phyloP scores from a whole-genome alignment of 2,113 vertebrate genomes.

The Sturnira hondurensis region DNA sequence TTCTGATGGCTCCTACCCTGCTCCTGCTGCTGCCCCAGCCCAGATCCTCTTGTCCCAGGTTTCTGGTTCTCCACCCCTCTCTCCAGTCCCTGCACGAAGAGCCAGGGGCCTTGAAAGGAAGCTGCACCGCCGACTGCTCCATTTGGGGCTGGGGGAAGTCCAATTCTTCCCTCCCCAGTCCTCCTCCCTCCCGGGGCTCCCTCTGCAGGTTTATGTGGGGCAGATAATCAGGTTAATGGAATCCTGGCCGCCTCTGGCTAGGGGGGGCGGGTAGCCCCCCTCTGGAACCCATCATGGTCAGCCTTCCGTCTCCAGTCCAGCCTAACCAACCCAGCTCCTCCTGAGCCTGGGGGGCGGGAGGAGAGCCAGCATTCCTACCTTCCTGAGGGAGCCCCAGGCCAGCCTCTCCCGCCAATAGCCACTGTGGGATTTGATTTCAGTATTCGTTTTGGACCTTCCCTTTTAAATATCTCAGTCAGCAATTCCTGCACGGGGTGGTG shows the following conservation, averaged over 20 bases:
- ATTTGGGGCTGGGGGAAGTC: slow-evolving; percentile 40
- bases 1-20: rapidly evolving
- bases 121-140: background rate
- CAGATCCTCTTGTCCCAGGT: background rate
- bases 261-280: background rate
- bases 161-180: background rate
- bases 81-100: background rate
- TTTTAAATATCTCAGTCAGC: background rate
- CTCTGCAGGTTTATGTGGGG: slow-evolving; percentile 72
- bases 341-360: background rate
- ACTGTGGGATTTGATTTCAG: background rate
- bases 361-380: background rate
- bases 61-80: background rate
- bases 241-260: slow-evolving; percentile 65
- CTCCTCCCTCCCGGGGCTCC: slow-evolving; percentile 32
- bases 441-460: background rate
- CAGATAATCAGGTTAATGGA: slow-evolving; percentile 78
- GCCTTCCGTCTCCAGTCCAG: background rate
- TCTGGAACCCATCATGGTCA: slow-evolving; percentile 36
- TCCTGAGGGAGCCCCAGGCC: background rate
- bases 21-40: background rate
- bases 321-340: background rate
- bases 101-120: slow-evolving; percentile 7
- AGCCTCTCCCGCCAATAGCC: background rate
- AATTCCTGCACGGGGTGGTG: rapidly evolving